Evolutionary conservation across 2,797 vertebrate species (phyloP).

Genomic region (Trachops cirrhosus): DNA sequence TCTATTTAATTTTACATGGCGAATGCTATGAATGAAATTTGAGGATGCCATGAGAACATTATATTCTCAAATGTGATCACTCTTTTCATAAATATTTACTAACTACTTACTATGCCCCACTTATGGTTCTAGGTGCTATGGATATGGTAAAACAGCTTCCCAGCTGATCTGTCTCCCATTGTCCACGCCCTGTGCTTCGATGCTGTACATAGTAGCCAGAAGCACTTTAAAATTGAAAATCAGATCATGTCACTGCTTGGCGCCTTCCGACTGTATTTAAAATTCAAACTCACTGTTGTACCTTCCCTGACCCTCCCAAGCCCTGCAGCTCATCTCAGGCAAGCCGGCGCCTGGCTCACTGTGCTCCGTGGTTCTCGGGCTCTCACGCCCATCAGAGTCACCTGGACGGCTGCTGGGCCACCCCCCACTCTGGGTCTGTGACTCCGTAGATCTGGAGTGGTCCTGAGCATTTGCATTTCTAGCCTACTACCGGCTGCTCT

Average conservation of each 20-base stretch:
- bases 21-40: neutral
- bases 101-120: neutral
- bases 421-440: neutral
- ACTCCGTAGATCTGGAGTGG: neutral
- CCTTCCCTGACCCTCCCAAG: neutral
- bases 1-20: neutral
- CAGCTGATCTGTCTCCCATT: rapidly evolving
- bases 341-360: neutral
- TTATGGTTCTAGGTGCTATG: neutral
- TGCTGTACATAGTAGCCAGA: neutral
- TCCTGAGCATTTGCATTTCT: neutral
- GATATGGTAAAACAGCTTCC: neutral
- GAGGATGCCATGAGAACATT: neutral
- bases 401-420: too few species aligned
- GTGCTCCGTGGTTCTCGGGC: neutral
- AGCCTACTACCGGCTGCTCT: neutral
- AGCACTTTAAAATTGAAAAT: neutral
- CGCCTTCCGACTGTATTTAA: neutral
- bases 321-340: neutral
- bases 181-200: neutral
- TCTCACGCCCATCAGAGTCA: neutral
- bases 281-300: neutral
- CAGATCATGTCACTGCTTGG: neutral
- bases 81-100: neutral
- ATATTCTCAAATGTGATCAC: neutral